Evolutionary conservation across 2,797 vertebrate species (phyloP), one percentile per base, ranked within the genome.

Genomic region (Tolypeutes matacus): DNA sequence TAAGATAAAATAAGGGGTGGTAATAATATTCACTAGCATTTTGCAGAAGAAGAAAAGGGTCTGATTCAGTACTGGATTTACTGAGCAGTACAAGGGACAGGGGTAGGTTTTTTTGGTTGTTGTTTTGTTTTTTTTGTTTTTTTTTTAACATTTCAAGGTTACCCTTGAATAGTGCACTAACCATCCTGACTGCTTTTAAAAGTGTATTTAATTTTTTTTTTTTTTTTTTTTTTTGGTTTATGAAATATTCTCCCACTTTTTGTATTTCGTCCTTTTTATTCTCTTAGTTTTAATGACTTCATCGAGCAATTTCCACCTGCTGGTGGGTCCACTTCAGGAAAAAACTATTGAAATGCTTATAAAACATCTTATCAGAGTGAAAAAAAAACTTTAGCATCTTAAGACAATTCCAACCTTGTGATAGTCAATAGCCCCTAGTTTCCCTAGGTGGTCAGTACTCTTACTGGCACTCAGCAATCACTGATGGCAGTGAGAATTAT

Each of bases 251-350:
- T 31, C 51, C 49, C 23, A 29, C 73, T 29, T 76, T 49, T 76
- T 46, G 5, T 18, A 46, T 42, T 31, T 49, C 42, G 27, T 13
- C 42, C 72, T 49, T 42, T 75, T 75, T 49, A 42, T 75, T 72
- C 36, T 72, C 12, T 36, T 42, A 65, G 17, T 76, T 77, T 90
- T 91, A 73, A 87, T 51, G 73, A 93, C 87, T 46, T 56, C 25
- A 84, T 39, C 39, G 34, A 46, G 46, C 9, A 70, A 90, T 53
- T 93, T 84, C 36, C 81, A 34, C 34, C 25, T 83, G 17, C 29
- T 62, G 15, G 29, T 42, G 14, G 13, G 34, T 60, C 42, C 53
- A 6, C 51, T 23, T 39, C 9, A n/a, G 20, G 14, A 46, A 3
- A 69, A 60, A 62, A 27, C 93, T 65, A 89, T 34, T 87, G 9